Percentiles rank a stretch among this genome's conserved stretches.
These are phyloP conservation scores for Cotesia typhae DNA, from an alignment of 1,140 invertebrate species.

Conservation along the genomic window DNA sequence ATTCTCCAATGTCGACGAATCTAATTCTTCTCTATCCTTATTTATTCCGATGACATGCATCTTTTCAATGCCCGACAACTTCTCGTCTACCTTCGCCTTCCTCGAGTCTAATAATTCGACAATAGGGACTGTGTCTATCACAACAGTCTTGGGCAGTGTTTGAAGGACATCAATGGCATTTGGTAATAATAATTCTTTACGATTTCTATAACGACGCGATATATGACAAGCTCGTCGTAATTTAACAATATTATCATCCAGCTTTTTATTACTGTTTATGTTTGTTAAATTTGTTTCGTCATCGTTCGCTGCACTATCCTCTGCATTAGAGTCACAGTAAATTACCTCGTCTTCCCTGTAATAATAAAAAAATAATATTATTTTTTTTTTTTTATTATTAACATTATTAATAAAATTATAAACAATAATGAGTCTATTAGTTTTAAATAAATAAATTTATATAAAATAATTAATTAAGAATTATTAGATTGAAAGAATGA, in stretches of 20 bases:
- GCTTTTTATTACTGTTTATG: neutral
- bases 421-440: too few relatives aligned
- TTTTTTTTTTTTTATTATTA: too few relatives aligned
- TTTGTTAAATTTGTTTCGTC: neutral
- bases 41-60: neutral
- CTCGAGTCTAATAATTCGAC: neutral
- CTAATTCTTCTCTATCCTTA: neutral
- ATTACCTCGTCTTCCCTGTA: constrained; percentile 21
- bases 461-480: neutral
- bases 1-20: neutral
- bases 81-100: constrained; percentile 1
- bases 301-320: constrained; percentile 3
- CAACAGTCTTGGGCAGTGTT: too few relatives aligned
- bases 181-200: constrained; percentile 3
- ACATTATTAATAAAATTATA: neutral
- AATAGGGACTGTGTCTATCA: neutral
- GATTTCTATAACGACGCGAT: constrained; percentile 4
- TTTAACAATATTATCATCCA: constrained; percentile 16
- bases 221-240: constrained; percentile 14
- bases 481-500: neutral
- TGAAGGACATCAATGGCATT: neutral
- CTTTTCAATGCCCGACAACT: neutral
- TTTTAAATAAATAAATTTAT: neutral
- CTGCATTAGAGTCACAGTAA: constrained; percentile 3
- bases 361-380: neutral